Conservation (phyloP, 1,140 invertebrate species). For the Holotrichia oblita region DNA sequence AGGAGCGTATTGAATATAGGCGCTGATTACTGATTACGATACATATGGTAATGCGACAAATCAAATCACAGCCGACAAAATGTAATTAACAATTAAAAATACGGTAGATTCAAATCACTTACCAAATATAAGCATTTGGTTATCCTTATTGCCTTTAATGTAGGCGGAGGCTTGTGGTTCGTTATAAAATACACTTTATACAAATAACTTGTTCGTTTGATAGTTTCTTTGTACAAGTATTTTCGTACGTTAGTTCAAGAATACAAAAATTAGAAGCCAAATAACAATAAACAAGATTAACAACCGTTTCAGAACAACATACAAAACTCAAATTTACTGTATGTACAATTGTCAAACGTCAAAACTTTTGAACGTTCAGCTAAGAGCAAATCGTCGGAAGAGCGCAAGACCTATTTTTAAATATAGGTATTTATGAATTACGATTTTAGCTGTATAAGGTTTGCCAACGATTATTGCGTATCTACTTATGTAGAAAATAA, state of each 20-base stretch:
- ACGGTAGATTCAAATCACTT: conserved; percentile 45
- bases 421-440: too few species aligned
- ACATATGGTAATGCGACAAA: conserved; percentile 13
- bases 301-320: background rate
- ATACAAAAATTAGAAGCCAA: background rate
- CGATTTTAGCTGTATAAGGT: too few species aligned
- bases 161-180: background rate
- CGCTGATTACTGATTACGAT: background rate
- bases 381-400: too few species aligned
- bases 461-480: too few species aligned
- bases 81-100: conserved; percentile 3
- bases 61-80: background rate
- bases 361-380: too few species aligned
- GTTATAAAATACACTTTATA: background rate
- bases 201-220: background rate
- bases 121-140: conserved; percentile 48
- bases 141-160: background rate
- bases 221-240: too few species aligned
- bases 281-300: background rate
- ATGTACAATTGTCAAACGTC: too few species aligned
- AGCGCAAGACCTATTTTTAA: too few species aligned
- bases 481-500: too few species aligned
- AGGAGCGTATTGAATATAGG: background rate
- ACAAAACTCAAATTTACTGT: background rate
- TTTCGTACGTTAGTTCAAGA: background rate